Base-by-base conservation (phyloP, 2,113 vertebrate genomes). In the Trogon melanurus region DNA sequence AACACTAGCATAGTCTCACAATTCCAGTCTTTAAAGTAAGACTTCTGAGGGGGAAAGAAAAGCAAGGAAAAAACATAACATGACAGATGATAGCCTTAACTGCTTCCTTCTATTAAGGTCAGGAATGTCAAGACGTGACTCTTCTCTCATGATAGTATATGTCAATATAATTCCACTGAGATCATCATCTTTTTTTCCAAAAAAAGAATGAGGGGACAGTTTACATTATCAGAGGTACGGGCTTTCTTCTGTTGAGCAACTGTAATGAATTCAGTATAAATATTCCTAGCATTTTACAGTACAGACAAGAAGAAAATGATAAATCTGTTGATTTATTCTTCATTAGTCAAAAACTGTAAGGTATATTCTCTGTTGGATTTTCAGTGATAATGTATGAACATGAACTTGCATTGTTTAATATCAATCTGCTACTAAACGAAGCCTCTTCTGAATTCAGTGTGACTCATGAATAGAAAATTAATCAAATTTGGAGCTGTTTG, bases 381-480 rank as follows among this genome's bases (percentile, higher is more conserved):
- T 74, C 67, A 67, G 32, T 74, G 72, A 60, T 53, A 74, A 45
- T 64, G 51, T 48, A 78, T 45, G 67, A 95, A 79, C 44, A 56
- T 48, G 72, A 89, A 85, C 60, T 84, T 90, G 48, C 79, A 88
- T 65, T 93, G 51, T 83, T 89, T 93, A 83, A 83, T 86, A 95
- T 36, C 76, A 88, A 93, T 95, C 91, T 94, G 44, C 56, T 88
- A 79, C 81, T 86, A 85, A 94, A 90, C 51, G 86, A 88, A 92
- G 53, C 57, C 88, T 78, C 82, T 80, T 88, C 82, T 88, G 82
- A 85, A 38, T 93, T 93, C 74, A 91, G 47, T 41, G 53, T 80
- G 53, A 64, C 26, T 94, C 85, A 88, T 80, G 72, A 94, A 91
- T 80, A 74, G 45, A 72, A 97, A 95, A 93, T 96, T 78, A 97